Evolutionary conservation across 2,113 vertebrate genomes (phyloP), one percentile per base, ranked within the genome.

Genomic region (Lichenostomus cassidix): DNA sequence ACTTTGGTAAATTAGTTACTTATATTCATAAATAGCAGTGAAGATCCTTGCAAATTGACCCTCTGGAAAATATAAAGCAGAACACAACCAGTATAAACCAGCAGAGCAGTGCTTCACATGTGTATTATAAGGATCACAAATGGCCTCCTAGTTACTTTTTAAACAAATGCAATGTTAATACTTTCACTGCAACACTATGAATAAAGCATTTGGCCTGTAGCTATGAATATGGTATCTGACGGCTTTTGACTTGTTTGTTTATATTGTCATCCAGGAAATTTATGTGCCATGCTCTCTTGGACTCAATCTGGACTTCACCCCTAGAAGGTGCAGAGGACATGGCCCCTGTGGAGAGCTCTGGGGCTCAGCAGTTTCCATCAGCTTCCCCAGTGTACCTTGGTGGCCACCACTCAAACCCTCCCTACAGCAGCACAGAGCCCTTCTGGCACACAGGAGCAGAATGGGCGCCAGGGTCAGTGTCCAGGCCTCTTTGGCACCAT

Each of bases 161-260:
- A 98, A 98, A 97, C 98, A 97, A 98, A 98, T 97, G 97, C 87
- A 98, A 96, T 97, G 94, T 97, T 98, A 98, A 98, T 98, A 98
- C 98, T 97, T 98, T 80, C 94, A 97, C 94, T 97, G 89, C 58
- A 64, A 77, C 65, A 86, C 22, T 90, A 95, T 87, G 97, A 96
- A 98, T 98, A 97, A 98, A 94, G 96, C 69, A 98, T 97, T 96
- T 97, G 78, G 87, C 96, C 96, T 41, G 44, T 25, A 94, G 97
- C 93, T 82, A 94, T 12, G 60, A 77, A 93, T 80, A 84, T 68
- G 42, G 81, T 42, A 71, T 77, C 79, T 70, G 56, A 86, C 41
- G 31, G 79, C 35, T 94, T 92, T 84, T 79, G 53, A 71, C 76
- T 89, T 70, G 60, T 65, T 90, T 90, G 50, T 63, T 91, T 88